Percentiles rank a stretch among this genome's conserved stretches.
These are phyloP conservation scores for Apogon talboti DNA, from an alignment of 2,797 vertebrate genomes.

Conservation along the genomic window DNA sequence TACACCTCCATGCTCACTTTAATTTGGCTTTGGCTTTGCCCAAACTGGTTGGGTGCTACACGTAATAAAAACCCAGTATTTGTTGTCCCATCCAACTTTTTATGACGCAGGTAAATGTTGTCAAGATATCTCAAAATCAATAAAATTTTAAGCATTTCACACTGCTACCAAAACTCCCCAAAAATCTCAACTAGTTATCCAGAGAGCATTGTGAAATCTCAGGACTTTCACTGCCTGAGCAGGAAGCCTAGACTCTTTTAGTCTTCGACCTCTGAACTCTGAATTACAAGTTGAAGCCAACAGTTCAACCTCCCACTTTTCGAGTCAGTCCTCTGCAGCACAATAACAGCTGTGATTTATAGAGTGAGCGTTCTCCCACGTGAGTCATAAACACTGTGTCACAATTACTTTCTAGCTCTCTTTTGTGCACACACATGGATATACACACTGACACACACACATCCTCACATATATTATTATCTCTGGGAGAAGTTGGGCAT, in stretches of 20 bases:
- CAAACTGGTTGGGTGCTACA: too few relatives aligned
- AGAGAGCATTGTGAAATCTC: neutral
- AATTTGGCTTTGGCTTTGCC: too few relatives aligned
- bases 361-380: conserved; percentile 25
- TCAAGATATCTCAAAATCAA: too few relatives aligned
- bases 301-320: conserved; percentile 37
- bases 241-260: conserved; percentile 13
- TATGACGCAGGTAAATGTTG: too few relatives aligned
- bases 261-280: conserved; percentile 54
- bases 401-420: conserved; percentile 17
- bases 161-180: neutral
- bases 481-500: conserved; percentile 7
- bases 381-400: conserved; percentile 48
- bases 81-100: too few relatives aligned
- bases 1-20: too few relatives aligned
- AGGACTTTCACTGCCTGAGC: conserved; percentile 31
- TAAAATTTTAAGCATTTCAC: neutral
- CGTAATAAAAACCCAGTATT: too few relatives aligned
- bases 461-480: conserved; percentile 17
- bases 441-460: conserved; percentile 4
- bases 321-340: conserved; percentile 17
- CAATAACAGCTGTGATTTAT: conserved; percentile 57
- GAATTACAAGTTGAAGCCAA: conserved; percentile 30
- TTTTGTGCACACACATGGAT: neutral
- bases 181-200: neutral